Evolutionary conservation across 1,140 invertebrate species (phyloP).

Genomic region (Gonioctena quinquepunctata): DNA sequence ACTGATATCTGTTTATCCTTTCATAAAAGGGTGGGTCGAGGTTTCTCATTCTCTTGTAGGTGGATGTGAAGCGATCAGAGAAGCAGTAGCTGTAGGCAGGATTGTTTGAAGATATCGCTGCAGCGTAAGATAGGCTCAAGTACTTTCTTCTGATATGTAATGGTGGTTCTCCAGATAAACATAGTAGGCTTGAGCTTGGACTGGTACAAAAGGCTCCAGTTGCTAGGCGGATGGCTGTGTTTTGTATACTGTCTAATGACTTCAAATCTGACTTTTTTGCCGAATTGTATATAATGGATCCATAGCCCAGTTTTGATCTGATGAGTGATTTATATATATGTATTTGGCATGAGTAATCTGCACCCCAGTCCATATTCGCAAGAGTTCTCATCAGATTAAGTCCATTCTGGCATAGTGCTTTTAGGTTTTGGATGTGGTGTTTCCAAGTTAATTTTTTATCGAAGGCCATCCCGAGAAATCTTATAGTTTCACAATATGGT

Average conservation of each 20-base stretch:
- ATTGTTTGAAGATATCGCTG: neutral
- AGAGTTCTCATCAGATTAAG: slow-evolving; percentile 10
- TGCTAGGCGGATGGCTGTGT: neutral
- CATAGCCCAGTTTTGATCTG: neutral
- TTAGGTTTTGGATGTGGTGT: neutral
- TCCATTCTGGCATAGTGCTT: neutral
- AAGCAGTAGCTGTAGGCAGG: no score
- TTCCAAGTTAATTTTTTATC: slow-evolving; percentile 5
- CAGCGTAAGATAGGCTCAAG: neutral
- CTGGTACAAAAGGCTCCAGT: slow-evolving; percentile 19
- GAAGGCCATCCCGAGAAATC: neutral
- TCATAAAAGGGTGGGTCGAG: no score
- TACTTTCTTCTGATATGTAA: slow-evolving; percentile 11
- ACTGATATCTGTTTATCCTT: no score
- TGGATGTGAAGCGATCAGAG: no score
- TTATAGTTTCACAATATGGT: neutral
- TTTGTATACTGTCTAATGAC: neutral
- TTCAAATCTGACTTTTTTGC: neutral
- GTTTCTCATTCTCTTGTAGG: no score
- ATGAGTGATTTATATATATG: neutral
- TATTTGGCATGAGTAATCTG: neutral
- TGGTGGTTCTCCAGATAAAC: neutral
- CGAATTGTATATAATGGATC: neutral
- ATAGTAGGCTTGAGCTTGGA: slow-evolving; percentile 2
- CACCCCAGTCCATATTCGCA: neutral